Evolutionary conservation across 2,888 invertebrate species (phyloP), one percentile per base, ranked within the genome.

Genomic region (Ennomos fuscantarius): DNA sequence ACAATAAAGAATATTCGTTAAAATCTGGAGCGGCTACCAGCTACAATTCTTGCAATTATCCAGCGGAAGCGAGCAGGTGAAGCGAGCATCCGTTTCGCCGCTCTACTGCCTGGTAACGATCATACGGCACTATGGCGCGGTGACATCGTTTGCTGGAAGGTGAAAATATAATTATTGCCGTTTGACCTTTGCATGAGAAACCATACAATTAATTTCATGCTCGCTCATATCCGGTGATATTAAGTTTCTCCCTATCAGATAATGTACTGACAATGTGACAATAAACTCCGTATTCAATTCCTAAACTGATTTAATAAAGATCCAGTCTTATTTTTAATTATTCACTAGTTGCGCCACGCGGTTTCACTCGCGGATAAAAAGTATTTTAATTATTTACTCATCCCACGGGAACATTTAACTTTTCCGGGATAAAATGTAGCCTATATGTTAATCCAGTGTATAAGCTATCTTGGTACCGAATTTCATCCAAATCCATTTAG

Each of bases 31-130:
- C 66, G 70, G 64, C 60, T 68, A 61, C 64, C 66, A 70, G 64
- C 60, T 68, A 61, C 64, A 70, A 79, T 82, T 85, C 85, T 86
- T 83, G 82, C 78, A 87, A 87, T 89, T 87, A 87, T 81, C 69
- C 74, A 76, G 72, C 87, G 89, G 89, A 89, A 87, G 84, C 78
- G 80, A 82, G 76, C 84, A 87, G 85, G 83, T 86, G 87, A 81
- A 87, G 84, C 89, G 87, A 81, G 84, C 80, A 86, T 89, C 89
- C 89, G 88, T 80, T 79, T 68, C 73, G 70, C 69, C 72, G 74
- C 68, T 72, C 74, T 71, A 70, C 66, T 72, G 70, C 69, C 48
- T 65, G 62, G 62, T 57, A 62, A 63, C 65, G 65, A 63, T 60
- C 65, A 60, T 68, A 63, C 63, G 53, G 60, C 60, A 62, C 68